Base-by-base conservation (phyloP, 1,140 invertebrate species). In the Chrysoperla carnea region DNA sequence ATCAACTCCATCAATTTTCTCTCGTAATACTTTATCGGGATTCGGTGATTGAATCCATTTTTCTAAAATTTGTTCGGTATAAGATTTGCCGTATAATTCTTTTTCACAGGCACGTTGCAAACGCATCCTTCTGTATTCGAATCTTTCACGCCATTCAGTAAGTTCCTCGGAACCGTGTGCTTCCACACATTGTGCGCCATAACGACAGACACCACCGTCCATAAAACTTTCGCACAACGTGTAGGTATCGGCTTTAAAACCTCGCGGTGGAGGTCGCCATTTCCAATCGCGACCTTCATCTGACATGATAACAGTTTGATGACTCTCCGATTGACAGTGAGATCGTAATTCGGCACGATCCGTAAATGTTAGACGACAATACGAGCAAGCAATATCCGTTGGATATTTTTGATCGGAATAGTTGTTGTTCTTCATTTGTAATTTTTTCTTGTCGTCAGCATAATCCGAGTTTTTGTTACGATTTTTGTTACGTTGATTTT, bases 131-230 rank as follows among this genome's bases (percentile, higher is more conserved):
- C 76, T 58, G 52, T 79, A 78, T 47, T 76, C 70, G 53, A 78
- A 81, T 39, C 81, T 62, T 50, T 80, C 72, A 51, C 75, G 71
- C 82, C 82, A 85, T 63, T 85, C 81, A 8, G 67, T 61, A 7
- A 84, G 57, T 56, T 85, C 82, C 40, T 77, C 75, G 41, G 67
- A 55, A 11, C 78, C 77, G 54, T 85, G 82, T 5, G 82, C 82
- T 55, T 78, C 72, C n/a, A 78, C 73, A 59, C 81, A 84, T 50
- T 80, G 77, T 11, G 72, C 66, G 13, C 76, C 78, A 52, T 77
- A 75, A 33, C 75, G 63, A 56, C 81, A 84, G 17, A 58, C 62
- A 23, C 69, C 69, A 35, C 54, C 58, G 42, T 68, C 66, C 7
- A 50, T 52, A 50, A 63, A 75, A 17, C 61, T 65, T 44, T 70